Conservation (phyloP, 2,113 vertebrate species). For the Epinephelus cyanopodus region DNA sequence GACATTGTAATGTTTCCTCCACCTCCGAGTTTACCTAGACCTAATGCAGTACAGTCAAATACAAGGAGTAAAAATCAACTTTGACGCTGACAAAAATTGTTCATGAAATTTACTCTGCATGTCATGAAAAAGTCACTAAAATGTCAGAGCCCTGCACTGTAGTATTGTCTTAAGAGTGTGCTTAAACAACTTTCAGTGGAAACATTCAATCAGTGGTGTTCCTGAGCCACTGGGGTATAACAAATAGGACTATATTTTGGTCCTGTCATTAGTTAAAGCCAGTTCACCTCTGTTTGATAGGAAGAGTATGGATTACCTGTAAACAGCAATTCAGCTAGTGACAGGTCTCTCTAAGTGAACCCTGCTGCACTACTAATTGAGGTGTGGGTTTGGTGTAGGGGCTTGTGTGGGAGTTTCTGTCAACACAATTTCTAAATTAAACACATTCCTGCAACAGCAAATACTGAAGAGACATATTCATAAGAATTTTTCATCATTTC, state of each 20-base stretch:
- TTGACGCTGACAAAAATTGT: background rate
- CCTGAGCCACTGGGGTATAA: slow-evolving; percentile 1
- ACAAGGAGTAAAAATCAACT: background rate
- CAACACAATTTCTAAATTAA: slow-evolving; percentile 78
- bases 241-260: slow-evolving; percentile 17
- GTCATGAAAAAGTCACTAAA: slow-evolving; percentile 8
- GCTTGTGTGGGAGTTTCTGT: slow-evolving; percentile 74
- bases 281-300: slow-evolving; percentile 38
- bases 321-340: slow-evolving; percentile 44
- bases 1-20: background rate
- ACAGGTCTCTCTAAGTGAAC: slow-evolving; percentile 49
- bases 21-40: background rate
- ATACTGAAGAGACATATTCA: slow-evolving; percentile 65
- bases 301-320: slow-evolving; percentile 58
- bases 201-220: slow-evolving; percentile 24
- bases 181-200: background rate
- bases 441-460: slow-evolving; percentile 69
- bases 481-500: slow-evolving; percentile 60
- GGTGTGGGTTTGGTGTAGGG: slow-evolving; percentile 54
- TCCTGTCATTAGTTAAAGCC: slow-evolving; percentile 42
- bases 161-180: background rate
- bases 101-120: background rate
- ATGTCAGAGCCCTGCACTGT: background rate
- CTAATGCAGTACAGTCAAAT: background rate
- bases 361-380: slow-evolving; percentile 59